Conservation (phyloP, 1,140 invertebrate genomes). For the Hylyphantes graminicola region DNA sequence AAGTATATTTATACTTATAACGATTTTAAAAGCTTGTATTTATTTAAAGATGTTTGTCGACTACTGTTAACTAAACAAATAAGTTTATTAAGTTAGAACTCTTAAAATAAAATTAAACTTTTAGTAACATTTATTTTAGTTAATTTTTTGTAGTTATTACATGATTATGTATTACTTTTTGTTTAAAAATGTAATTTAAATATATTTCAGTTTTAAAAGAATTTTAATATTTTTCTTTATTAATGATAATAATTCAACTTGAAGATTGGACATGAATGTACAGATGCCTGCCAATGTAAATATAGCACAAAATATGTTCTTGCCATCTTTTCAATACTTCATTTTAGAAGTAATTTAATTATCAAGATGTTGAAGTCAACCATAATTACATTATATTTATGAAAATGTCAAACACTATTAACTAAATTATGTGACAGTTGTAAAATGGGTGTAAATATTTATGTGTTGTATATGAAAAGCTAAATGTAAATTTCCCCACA, state of each 20-base stretch:
- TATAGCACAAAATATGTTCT: conserved; percentile 24
- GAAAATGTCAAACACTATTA: conserved; percentile 7
- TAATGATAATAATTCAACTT: background rate
- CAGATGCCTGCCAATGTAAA: conserved; percentile 12
- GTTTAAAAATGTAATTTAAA: background rate
- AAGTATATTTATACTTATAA: too few relatives aligned
- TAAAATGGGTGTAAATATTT: conserved; percentile 24
- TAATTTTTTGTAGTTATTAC: background rate
- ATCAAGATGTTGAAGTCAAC: conserved; percentile 4
- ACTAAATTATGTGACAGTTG: conserved; percentile 8
- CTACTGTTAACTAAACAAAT: background rate
- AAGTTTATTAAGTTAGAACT: background rate
- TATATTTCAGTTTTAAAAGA: background rate
- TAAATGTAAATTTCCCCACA: too few relatives aligned
- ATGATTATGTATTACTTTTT: background rate
- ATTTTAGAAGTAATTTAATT: conserved; percentile 29
- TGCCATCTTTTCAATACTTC: conserved; percentile 17
- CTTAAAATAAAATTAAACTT: background rate
- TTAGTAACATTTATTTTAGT: background rate
- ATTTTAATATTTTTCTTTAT: background rate
- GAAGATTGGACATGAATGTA: background rate
- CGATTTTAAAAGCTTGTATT: too few relatives aligned
- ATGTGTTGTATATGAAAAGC: background rate
- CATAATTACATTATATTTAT: conserved; percentile 24
- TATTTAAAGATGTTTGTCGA: too few relatives aligned